Evolutionary conservation across 2,888 invertebrate genomes (phyloP).

Genomic region (Ichneumoninae sp.): DNA sequence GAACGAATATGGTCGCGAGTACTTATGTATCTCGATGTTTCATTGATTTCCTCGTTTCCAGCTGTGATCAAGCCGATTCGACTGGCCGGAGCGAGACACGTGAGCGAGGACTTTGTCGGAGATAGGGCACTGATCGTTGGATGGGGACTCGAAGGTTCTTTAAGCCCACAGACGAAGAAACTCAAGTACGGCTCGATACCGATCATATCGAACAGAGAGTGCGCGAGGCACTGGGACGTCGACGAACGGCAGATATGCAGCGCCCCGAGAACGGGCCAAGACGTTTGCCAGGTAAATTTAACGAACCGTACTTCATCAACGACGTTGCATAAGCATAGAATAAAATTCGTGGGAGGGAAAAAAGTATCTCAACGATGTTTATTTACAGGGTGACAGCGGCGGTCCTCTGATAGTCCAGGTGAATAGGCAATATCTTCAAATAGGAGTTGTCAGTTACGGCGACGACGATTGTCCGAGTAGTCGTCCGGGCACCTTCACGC

Average conservation of each 20-base stretch:
- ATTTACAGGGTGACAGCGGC: conserved; percentile 74
- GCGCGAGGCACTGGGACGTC: conserved; percentile 65
- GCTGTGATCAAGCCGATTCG: conserved; percentile 68
- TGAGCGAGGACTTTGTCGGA: conserved; percentile 6
- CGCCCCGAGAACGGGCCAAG: conserved; percentile 52
- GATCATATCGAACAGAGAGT: conserved; percentile 65
- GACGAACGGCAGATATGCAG: conserved; percentile 71
- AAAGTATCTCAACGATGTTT: not conserved
- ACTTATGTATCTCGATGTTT: not conserved
- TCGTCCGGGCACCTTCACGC: conserved; percentile 71
- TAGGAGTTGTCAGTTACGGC: conserved; percentile 76
- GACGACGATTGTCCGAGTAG: conserved; percentile 71
- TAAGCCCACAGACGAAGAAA: not conserved
- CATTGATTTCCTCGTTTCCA: conserved; percentile 43
- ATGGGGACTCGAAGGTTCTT: conserved; percentile 69
- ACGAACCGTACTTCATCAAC: not conserved
- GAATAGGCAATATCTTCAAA: conserved; percentile 64
- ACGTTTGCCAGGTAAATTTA: conserved; percentile 72
- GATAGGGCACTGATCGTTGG: conserved; percentile 64
- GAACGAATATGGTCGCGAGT: no score
- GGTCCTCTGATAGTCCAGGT: conserved; percentile 70
- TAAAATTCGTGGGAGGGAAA: no score
- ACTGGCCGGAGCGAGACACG: conserved; percentile 47
- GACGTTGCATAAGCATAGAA: no score
- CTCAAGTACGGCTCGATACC: conserved; percentile 70